Evolutionary conservation across 2,797 vertebrate genomes (phyloP), one percentile per base, ranked within the genome.

Genomic region (Stomatorhinus walkeri): DNA sequence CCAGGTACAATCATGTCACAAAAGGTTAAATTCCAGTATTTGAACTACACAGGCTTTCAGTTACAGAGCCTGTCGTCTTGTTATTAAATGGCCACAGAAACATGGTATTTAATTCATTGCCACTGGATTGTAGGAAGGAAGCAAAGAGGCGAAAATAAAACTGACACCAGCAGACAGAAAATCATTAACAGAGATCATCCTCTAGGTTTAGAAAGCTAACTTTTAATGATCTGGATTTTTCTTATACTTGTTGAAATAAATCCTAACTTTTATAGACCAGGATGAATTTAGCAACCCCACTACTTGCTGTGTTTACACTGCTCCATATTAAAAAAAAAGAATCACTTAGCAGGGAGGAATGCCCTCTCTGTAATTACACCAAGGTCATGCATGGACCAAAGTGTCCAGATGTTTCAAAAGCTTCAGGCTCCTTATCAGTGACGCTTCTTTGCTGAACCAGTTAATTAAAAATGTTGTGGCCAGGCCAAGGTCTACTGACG

Each of bases 401-500:
- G 28, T 59, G 52, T 87, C 51, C 52, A 59, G 32, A 87, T 56
- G 85, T 87, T 87, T 54, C 28, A 36, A 87, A 28, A 40, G 49
- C 85, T 24, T 32, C 22, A 2, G 9, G 24, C 28, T 8, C 36
- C 32, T 43, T 64, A 59, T 40, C 51, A 84, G 48, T 32, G 16
- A 1, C 46, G 36, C 12, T 49, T 4, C 40, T 87, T 19, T n/a
- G 43, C 61, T 12, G 28, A 22, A 59, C 48, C 48, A 0, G 32
- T 40, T 83, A 76, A 87, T 87, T 88, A 64, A 72, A 84, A 64
- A 32, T 10, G 6, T 28, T 46, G 59, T 84, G 76, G 46, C n/a
- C 85, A 46, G 51, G 54, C 49, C 54, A 43, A 10, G 52, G 83
- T 81, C 81, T 59, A 83, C 68, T 87, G 81, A 36, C 48, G 88